Evolutionary conservation across 1,140 invertebrate genomes (phyloP), one percentile per base, ranked within the genome.

Genomic region (Leucophenga varia): DNA sequence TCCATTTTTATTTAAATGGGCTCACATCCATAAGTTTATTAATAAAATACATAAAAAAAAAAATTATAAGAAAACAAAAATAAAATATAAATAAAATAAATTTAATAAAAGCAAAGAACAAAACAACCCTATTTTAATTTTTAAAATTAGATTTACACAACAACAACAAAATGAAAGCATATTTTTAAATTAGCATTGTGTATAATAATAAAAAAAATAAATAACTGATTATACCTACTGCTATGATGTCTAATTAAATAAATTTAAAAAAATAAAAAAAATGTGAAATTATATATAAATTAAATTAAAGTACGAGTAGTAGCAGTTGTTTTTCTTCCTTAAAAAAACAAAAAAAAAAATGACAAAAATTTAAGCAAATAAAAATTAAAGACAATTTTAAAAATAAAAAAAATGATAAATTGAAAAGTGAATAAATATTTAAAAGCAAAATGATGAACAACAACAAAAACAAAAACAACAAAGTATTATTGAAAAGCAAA

Each of bases 61-160:
- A 60, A 67, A 64, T 43, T 51, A 47, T 63, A 63, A 68, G 58
- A 54, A 48, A 64, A 64, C 64, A 64, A 55, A 67, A 67, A 52
- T 48, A 54, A 45, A 57, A 52, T 58, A 38, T 58, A 28, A 57
- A 55, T 25, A 36, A 31, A 18, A 43, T 43, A 30, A 18, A 43
- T 20, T 28, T 36, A 47, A 39, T 44, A 41, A 36, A 39, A 52
- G 49, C 31, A 19, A 42, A 52, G 31, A 4, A 42, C 38, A 44
- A 42, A 51, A 34, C 43, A 41, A 52, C 38, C 31, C 44, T 57
- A 42, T 45, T 44, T 54, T 65, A 44, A 47, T 56, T 55, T 54
- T 50, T 14, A 47, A 58, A 59, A 49, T 52, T 53, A 56, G 50
- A 56, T 51, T 35, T 35, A n/a, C n/a, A 57, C 49, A 60, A 60